These are phyloP conservation scores for Ctenomys sociabilis DNA, from an alignment of 2,113 vertebrate genomes.

Conservation along the genomic window DNA sequence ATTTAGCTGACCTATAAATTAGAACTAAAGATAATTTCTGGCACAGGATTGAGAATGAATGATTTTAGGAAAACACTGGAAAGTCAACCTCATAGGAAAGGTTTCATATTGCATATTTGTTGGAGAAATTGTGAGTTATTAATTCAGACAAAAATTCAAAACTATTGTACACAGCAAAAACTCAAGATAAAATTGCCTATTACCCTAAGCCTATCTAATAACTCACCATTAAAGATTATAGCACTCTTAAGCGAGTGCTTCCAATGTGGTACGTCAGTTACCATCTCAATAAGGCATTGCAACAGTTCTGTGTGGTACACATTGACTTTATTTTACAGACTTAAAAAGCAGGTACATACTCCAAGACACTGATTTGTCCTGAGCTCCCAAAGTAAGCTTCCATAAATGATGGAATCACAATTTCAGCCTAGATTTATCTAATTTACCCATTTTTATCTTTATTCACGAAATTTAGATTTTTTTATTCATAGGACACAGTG, in stretches of 20 bases:
- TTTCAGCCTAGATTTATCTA: constrained; percentile 35
- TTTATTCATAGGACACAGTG: constrained; percentile 33
- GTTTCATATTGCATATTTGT: constrained; percentile 35
- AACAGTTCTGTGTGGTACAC: not conserved
- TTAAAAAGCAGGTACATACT: not conserved
- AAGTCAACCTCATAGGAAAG: not conserved
- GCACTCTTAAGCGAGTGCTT: not conserved
- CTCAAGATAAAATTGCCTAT: not conserved
- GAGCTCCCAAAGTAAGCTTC: not conserved
- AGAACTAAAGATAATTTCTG: constrained; percentile 42
- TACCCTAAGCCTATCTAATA: not conserved
- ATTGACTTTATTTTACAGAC: constrained; percentile 30
- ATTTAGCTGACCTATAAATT: constrained; percentile 7
- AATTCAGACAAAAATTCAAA: constrained; percentile 14
- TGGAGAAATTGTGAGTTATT: not conserved
- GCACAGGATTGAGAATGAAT: not conserved
- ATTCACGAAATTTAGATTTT: not conserved
- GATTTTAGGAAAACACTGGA: not conserved
- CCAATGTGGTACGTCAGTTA: not conserved
- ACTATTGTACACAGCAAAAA: not conserved
- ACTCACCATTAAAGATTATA: not conserved
- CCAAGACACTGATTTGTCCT: constrained; percentile 19
- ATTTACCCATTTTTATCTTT: constrained; percentile 7
- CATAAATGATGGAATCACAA: not conserved
- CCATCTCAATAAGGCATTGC: not conserved